Evolutionary conservation across 2,797 vertebrate genomes (phyloP).

Genomic region (Eulemur albifrons): DNA sequence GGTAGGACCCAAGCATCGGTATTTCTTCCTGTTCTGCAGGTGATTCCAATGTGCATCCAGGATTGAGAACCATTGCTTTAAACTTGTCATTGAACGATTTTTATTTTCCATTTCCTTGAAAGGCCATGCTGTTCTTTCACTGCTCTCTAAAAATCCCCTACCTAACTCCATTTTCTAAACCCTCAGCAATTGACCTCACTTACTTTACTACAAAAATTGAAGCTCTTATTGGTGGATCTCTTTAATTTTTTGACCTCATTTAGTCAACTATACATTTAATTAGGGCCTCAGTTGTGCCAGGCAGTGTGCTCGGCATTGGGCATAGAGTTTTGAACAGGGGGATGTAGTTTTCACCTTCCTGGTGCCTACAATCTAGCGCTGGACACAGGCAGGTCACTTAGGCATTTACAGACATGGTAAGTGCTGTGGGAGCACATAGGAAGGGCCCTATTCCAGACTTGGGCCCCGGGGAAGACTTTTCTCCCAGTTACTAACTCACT

Average conservation of each 20-base stretch:
- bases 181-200: background rate
- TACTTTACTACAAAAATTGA: background rate
- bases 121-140: background rate
- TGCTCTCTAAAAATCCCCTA: background rate
- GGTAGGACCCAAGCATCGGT: background rate
- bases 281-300: background rate
- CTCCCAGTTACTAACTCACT: background rate
- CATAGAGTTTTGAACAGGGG: background rate
- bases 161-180: background rate
- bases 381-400: background rate
- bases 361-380: rapidly evolving
- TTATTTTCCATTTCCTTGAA: background rate
- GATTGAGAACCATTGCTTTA: background rate
- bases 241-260: background rate
- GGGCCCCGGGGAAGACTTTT: background rate
- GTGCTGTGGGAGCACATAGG: background rate
- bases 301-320: background rate
- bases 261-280: background rate
- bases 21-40: background rate
- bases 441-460: background rate
- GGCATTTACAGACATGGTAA: background rate
- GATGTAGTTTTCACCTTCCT: background rate
- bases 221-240: background rate
- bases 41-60: background rate
- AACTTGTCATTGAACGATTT: background rate